Evolutionary conservation across 2,888 invertebrate species (phyloP).

Genomic region (Lochmaea crataegi): DNA sequence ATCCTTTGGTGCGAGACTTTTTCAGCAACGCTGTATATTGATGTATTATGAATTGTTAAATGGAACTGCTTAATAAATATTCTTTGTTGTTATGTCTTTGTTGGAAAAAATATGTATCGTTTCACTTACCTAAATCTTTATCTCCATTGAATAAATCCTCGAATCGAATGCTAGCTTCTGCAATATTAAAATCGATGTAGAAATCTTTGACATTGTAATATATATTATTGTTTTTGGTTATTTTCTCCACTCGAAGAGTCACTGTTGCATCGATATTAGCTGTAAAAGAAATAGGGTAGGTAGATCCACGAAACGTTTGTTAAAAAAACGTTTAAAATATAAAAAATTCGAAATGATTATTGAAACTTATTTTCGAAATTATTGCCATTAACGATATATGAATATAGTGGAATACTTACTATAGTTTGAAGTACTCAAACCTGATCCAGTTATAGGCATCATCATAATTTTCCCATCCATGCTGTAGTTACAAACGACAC

Average conservation of each 20-base stretch:
- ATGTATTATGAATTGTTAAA: too few relatives aligned
- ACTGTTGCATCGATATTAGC: conserved; percentile 76
- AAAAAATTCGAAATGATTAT: too few relatives aligned
- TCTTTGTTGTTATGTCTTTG: too few relatives aligned
- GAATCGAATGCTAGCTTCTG: conserved; percentile 73
- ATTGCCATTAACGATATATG: too few relatives aligned
- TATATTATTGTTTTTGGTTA: conserved; percentile 66
- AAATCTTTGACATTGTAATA: conserved; percentile 74
- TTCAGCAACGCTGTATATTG: too few relatives aligned
- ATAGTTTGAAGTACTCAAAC: conserved; percentile 75
- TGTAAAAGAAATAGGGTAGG: conserved; percentile 58
- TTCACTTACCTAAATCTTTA: conserved; percentile 69
- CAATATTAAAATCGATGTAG: conserved; percentile 75
- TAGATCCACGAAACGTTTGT: background rate
- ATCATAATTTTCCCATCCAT: conserved; percentile 78
- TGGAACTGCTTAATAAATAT: too few relatives aligned
- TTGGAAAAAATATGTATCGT: too few relatives aligned
- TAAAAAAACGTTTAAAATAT: too few relatives aligned
- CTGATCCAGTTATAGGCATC: conserved; percentile 79
- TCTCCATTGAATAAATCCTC: conserved; percentile 82
- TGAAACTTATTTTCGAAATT: too few relatives aligned
- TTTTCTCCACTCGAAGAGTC: conserved; percentile 71
- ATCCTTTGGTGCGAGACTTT: too few relatives aligned
- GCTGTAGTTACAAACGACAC: conserved; percentile 74
- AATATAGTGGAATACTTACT: conserved; percentile 66